phyloP scores from a whole-genome alignment of 2,888 invertebrate species.

The Trissolcus japonicus region DNA sequence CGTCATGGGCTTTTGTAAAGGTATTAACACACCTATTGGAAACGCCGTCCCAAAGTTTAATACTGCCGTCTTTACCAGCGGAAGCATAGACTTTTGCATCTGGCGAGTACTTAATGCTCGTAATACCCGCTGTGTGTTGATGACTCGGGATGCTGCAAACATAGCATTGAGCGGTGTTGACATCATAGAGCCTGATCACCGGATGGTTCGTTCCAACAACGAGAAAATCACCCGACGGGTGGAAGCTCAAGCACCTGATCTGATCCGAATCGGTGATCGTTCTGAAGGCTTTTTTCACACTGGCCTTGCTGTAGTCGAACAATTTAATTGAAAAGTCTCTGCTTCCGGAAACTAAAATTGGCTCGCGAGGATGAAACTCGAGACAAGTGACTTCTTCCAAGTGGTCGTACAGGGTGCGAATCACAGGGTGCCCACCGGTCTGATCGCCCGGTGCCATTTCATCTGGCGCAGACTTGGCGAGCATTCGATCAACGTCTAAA shows the following conservation, averaged over 20 bases:
- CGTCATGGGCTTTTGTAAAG: constrained; percentile 95
- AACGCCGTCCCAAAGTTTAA: constrained; percentile 98
- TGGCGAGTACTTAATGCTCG: constrained; percentile 85
- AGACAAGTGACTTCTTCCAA: constrained; percentile 97
- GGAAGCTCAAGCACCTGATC: constrained; percentile 93
- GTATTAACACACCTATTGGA: constrained; percentile 95
- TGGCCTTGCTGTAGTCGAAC: constrained; percentile 98
- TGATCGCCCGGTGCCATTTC: constrained; percentile 89
- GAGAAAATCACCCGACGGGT: constrained; percentile 96
- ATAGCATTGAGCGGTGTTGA: constrained; percentile 96
- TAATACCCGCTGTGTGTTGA: constrained; percentile 87
- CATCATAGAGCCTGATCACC: constrained; percentile 93
- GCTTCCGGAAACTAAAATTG: constrained; percentile 96
- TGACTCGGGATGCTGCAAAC: constrained; percentile 93
- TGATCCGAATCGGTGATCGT: constrained; percentile 96
- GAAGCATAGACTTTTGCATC: constrained; percentile 88
- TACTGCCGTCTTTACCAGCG: constrained; percentile 93
- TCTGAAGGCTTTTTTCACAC: constrained; percentile 97
- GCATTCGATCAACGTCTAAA: constrained; percentile 98
- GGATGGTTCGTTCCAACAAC: constrained; percentile 96
- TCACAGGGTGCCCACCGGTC: constrained; percentile 97
- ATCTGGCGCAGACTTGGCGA: constrained; percentile 97
- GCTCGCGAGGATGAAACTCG: constrained; percentile 97
- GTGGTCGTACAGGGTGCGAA: constrained; percentile 97
- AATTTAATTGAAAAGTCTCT: constrained; percentile 95